Evolutionary conservation across 2,113 vertebrate genomes (phyloP), one percentile per base, ranked within the genome.

Genomic region (Xenotilapia leptura): DNA sequence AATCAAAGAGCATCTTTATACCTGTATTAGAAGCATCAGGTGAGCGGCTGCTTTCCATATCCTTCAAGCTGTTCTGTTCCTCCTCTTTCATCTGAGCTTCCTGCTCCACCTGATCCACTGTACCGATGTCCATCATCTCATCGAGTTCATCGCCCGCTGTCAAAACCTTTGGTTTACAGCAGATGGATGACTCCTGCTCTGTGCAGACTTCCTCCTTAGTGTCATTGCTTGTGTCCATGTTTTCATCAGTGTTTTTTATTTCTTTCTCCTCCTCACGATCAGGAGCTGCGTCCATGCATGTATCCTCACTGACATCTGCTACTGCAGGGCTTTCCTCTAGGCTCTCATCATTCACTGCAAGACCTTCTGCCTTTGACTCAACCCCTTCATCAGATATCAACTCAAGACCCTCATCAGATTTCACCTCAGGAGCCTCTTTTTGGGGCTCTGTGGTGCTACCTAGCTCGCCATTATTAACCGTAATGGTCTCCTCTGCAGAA

Each of bases 41-140:
- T 1, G 91, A 92, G 3, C 17, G 9, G 17, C 56, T 84, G 82
- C 33, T 17, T 4, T 91, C 85, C n/a, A 10, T 49, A 10, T 88
- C 88, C 49, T 51, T 77, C 26, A 11, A 9, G 28, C 9, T 55
- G 3, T 28, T 58, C 33, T 54, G 19, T 2, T 90, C 79, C 70
- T 94, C 94, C 17, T 65, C 88, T 23, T 92, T 90, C 93, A 96
- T 96, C 90, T 91, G 94, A 40, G 94, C 93, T 51, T 96, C 95
- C 82, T 96, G 94, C 11, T 96, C 95, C 75, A 90, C 55, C 90
- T 95, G 90, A 33, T 96, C 94, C 79, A 96, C 92, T 0, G 93
- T 94, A 2, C 94, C 95, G 4, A 96, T 95, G 88, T 96, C 94
- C 95, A 96, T 96, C 91, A 95, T 93, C 88, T 96, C 93, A 45